Conservation (phyloP, 2,888 invertebrate genomes). For the Chloroclysta siterata region DNA sequence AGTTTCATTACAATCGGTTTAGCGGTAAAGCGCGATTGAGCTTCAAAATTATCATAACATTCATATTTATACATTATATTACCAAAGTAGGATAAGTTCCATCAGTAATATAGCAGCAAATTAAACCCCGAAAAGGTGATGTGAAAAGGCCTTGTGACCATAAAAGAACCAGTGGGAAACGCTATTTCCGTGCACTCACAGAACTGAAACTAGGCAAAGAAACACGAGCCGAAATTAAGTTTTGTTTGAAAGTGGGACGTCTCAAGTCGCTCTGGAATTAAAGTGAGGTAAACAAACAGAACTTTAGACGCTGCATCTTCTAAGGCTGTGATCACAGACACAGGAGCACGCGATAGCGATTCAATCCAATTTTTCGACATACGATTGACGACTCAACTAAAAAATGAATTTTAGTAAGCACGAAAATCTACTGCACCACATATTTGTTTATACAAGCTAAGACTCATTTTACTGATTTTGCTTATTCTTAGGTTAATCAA, state of each 20-base stretch:
- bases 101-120: no score
- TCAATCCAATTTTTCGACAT: no score
- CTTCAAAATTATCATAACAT: no score
- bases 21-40: no score
- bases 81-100: no score
- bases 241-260: conserved; percentile 37
- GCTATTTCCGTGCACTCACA: neutral
- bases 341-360: conserved; percentile 18
- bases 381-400: no score
- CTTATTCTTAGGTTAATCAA: no score
- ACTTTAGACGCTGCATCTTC: conserved; percentile 40
- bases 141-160: neutral
- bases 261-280: conserved; percentile 34
- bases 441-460: neutral
- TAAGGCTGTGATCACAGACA: conserved; percentile 2
- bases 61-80: no score
- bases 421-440: neutral
- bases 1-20: no score
- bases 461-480: no score
- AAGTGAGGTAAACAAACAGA: conserved; percentile 43
- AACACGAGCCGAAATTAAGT: conserved; percentile 39
- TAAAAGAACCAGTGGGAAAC: neutral
- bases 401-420: no score
- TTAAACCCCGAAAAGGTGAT: no score
- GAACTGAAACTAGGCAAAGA: conserved; percentile 25